Evolutionary conservation across 2,888 invertebrate genomes (phyloP).

Genomic region (Entomobrya proxima): DNA sequence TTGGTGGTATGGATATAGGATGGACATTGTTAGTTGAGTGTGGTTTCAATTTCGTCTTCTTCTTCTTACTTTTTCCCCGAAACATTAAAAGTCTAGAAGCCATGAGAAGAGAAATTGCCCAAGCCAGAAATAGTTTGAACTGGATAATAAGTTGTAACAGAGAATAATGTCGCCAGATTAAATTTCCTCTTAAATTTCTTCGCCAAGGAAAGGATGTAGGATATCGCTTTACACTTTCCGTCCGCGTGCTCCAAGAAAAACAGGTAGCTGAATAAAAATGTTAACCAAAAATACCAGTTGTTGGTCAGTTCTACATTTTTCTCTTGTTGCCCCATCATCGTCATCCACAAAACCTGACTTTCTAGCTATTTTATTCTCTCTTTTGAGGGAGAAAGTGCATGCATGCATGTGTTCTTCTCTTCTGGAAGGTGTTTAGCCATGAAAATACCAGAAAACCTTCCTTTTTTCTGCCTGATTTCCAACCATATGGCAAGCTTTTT

Average conservation of each 20-base stretch:
- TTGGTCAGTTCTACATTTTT: no score
- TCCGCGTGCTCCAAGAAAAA: no score
- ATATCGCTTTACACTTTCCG: no score
- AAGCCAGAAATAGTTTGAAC: not conserved
- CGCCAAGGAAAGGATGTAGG: no score
- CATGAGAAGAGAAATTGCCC: not conserved
- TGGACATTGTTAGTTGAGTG: not conserved
- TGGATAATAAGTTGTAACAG: not conserved
- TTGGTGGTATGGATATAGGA: not conserved
- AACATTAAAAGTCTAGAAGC: not conserved
- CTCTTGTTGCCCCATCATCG: no score
- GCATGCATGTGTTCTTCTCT: no score
- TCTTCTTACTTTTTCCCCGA: not conserved
- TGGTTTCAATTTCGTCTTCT: not conserved
- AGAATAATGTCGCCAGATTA: not conserved
- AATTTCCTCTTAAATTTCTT: no score
- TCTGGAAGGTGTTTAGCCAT: slow-evolving; percentile 55
- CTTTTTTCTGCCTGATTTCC: slow-evolving; percentile 65
- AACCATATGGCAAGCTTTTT: slow-evolving; percentile 67
- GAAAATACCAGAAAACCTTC: slow-evolving; percentile 61
- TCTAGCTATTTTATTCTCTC: no score
- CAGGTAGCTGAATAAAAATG: no score
- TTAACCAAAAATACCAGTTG: no score
- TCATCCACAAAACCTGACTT: no score
- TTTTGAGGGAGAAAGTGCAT: no score